Base-by-base conservation (phyloP, 2,888 invertebrate genomes). In the Apamea anceps region DNA sequence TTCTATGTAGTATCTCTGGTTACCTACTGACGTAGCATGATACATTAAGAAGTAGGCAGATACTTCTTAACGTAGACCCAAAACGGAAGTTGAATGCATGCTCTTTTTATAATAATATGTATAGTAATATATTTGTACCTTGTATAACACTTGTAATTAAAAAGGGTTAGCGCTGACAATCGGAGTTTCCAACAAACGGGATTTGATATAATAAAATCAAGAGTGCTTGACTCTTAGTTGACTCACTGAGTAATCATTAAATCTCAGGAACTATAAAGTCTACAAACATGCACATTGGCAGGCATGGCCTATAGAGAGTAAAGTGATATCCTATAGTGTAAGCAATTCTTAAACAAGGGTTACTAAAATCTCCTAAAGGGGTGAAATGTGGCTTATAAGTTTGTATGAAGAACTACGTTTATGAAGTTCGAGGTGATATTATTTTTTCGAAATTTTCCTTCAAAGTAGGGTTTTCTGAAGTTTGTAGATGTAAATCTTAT, bases 141-240 rank as follows among this genome's bases (percentile, higher is more conserved):
- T 70, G 7, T 62, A 13, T 18, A 21, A 42, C 0, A 51, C 4
- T 21, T 37, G 32, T 54, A 54, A n/a, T 62, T 10, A 68, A 18
- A 66, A 32, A 6, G 32, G 42, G 60, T 21, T 21, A 80, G 12
- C 8, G n/a, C 74, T 42, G 51, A n/a, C 74, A 32, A 18, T 72
- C 21, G 42, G 42, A 66, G 37, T 73, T 37, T 79, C 6, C 32
- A 72, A 4, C 32, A 25, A 78, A 12, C 28, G 37, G 45, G 12
- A 32, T 72, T 54, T 15, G 42, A 63, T 74, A 13, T 42, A 77
- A 74, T 75, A 25, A 18, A 48, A 73, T 15, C 6, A 37, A 73
- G 32, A 76, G 10, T 76, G 3, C 28, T 51, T 0, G 28, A 28
- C 12, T 72, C 37, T 37, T n/a, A n/a, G 18, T 62, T 48, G 21